phyloP scores from a whole-genome alignment of 2,888 invertebrate genomes.

The Platycheirus albimanus region DNA sequence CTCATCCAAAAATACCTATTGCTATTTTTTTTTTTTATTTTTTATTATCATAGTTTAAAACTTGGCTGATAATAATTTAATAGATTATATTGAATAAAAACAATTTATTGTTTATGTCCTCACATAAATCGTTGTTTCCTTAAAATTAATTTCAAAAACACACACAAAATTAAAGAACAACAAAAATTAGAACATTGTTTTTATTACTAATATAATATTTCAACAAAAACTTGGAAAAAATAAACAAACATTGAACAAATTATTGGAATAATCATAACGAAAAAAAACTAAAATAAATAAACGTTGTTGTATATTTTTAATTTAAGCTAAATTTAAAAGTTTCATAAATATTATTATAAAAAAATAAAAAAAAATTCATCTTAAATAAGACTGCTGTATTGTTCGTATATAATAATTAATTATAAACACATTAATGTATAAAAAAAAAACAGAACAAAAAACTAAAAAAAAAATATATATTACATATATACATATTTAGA shows the following conservation, averaged over 20 bases:
- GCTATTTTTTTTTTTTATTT: conserved; percentile 13
- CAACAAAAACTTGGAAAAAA: conserved; percentile 10
- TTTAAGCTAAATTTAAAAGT: conserved; percentile 74
- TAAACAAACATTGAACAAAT: conserved; percentile 57
- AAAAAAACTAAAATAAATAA: conserved; percentile 37
- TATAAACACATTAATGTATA: conserved; percentile 79
- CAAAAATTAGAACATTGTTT: conserved; percentile 28
- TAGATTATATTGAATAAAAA: conserved; percentile 18
- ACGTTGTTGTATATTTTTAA: conserved; percentile 73
- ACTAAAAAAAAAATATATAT: conserved; percentile 64
- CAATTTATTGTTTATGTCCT: conserved; percentile 5
- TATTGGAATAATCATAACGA: conserved; percentile 53
- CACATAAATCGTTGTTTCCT: conserved; percentile 49
- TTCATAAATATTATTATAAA: conserved; percentile 75
- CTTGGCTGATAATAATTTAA: conserved; percentile 51
- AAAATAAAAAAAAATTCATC: conserved; percentile 79
- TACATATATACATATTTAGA: conserved; percentile 70
- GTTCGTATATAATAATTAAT: conserved; percentile 81
- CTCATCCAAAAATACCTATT: conserved; percentile 10
- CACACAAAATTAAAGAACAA: conserved; percentile 31
- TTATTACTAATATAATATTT: neutral
- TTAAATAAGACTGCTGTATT: conserved; percentile 83
- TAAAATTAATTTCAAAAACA: conserved; percentile 22
- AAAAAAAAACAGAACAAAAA: conserved; percentile 72
- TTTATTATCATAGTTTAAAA: conserved; percentile 43